Base-by-base conservation (phyloP, 2,113 vertebrate species). In the Phasianus colchicus region DNA sequence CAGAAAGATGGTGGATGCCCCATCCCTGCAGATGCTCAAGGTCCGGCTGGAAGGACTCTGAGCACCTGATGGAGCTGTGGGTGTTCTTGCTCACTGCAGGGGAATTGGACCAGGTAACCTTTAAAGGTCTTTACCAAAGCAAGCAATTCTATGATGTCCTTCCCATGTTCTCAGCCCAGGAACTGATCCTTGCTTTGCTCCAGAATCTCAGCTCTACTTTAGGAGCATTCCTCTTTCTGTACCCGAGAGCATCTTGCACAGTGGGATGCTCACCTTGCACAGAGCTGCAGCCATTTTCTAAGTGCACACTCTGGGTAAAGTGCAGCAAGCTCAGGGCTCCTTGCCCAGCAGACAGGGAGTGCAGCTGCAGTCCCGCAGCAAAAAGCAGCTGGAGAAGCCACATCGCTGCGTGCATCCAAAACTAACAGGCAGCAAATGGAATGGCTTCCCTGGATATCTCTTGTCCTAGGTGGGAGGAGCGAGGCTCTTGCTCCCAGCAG, bases 311-410 rank as follows among this genome's bases (percentile, higher is more conserved):
- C 13, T 9, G 42, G 20, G 30, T 3, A 13, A n/a, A n/a, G 29
- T 20, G 29, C 22, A 10, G 13, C 4, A 4, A 90, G 64, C 27
- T 73, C 15, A 66, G 6, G 2, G 2, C 6, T 77, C 30, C n/a
- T 36, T 20, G 58, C 20, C 63, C 48, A 42, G 42, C 4, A 38
- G 34, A 17, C 30, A 50, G 0, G 40, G 3, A 85, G 12, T 19
- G 0, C n/a, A 47, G 48, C 40, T 24, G 0, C 13, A 8, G 17
- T 67, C 64, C 27, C 0, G 0, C 32, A n/a, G 19, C 1, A 2
- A 13, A 4, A 11, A 38, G 30, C 76, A 86, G 73, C n/a, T 57
- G 19, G 47, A 36, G 22, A 18, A 18, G 13, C 29, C 27, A 25
- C 9, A 4, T 21, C 2, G 7, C 24, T 29, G 24, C 0, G 0